Evolutionary conservation across 2,113 vertebrate species (phyloP), one percentile per base, ranked within the genome.

Genomic region (Paramormyrops kingsleyae): DNA sequence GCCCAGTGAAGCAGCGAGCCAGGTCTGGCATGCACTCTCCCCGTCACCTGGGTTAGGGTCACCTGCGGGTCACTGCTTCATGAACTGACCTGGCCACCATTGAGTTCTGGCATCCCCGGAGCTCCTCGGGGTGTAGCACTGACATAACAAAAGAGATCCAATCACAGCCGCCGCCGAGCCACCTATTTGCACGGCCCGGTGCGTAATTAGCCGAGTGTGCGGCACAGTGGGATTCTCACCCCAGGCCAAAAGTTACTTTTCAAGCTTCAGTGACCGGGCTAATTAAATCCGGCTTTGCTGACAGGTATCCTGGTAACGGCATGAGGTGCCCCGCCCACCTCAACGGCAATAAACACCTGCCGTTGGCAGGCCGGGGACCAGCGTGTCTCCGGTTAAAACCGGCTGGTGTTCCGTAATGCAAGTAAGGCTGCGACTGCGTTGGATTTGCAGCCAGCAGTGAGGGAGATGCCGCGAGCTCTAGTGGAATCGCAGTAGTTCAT

Each of bases 81-180:
- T 91, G 89, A 92, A 90, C 93, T 92, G 94, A 94, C 95, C 95
- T 95, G 96, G 96, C 94, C 94, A 89, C 92, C 88, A 91, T 96
- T 95, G 96, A 96, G 95, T 96, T 96, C 96, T 96, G 93, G 95
- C 96, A 95, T 96, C 96, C 95, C 93, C 89, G 88, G 89, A 77
- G 89, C 80, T 87, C 93, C 95, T 94, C 90, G 90, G 8, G 96
- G 95, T 95, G 24, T 91, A 92, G 89, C 90, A 91, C 93, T 93
- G 94, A 93, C 94, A 93, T 95, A 94, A 94, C 91, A 66, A 95
- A 94, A 92, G 92, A 92, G 94, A 95, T 94, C 95, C 95, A 95
- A 96, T 96, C 96, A 95, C 94, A 95, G 95, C 95, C 95, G 95
- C 96, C 95, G 95, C 95, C 95, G 95, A 94, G 95, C 95, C 95